Base-by-base conservation (phyloP, 2,888 invertebrate genomes). In the Fragum sueziense region DNA sequence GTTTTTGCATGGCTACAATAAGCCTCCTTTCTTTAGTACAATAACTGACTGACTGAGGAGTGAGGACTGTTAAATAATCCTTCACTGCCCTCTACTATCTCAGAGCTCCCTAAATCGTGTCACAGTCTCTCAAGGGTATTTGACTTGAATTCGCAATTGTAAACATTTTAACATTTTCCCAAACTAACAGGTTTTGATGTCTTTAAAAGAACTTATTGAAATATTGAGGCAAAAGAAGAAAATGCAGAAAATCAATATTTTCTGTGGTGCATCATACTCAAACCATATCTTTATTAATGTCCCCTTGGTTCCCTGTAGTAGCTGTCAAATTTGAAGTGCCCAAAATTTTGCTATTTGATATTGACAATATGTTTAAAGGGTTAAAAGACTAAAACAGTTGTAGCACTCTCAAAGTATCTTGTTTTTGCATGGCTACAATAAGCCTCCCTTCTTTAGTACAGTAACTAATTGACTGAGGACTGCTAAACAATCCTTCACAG, bases 1-100 rank as follows among this genome's bases (percentile, higher is more conserved):
- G 79, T 70, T 84, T 84, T 54, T 84, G 80, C 79, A 81, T 76
- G 7, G 84, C 74, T 4, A 84, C 74, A 7, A 84, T 54, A 11
- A 84, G 70, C 37, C 69, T 73, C 31, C 78, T 75, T 27, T 68
- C 59, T 25, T 54, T 71, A 22, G 61, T 17, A 37, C 76, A 76
- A 61, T 79, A 84, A 27, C 74, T 65, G 17, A 84, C 47, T 14
- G 84, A 76, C 69, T 84, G 84, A 4, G 84, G 84, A n/a, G n/a
- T n/a, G 84, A 4, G 84, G 84, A 20, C 52, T 79, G 20, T 41
- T 17, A 0, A 84, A 70, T 14, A 72, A 76, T 27, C 74, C 72
- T 57, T 84, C 76, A 33, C 59, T 74, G 14, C 70, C 71, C 14
- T 79, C 72, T 9, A 81, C 29, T n/a, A 76, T 72, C 20, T 76